Base-by-base conservation (phyloP, 2,888 invertebrate genomes). In the Chaetoderma sp. region DNA sequence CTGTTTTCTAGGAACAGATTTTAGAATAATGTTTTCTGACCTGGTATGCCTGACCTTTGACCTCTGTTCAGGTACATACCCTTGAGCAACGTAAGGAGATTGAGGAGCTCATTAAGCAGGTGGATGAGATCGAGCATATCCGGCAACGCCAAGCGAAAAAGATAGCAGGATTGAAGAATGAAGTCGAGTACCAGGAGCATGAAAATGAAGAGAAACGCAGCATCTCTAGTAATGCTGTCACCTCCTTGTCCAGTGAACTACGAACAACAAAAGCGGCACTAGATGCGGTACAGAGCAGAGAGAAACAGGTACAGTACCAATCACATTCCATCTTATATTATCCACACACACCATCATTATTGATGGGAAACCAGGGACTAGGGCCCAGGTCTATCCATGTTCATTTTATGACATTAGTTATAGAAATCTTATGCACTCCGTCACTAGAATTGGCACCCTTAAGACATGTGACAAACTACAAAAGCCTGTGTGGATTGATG, bases 231-330 rank as follows among this genome's bases (percentile, higher is more conserved):
- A 81, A 82, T 66, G 84, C 86, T 16, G 81, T 87, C 16, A 85
- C 86, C 39, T 81, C 83, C 0, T 75, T 87, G 39, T 81, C 82
- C 60, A 82, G 85, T 69, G 87, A 87, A 71, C 78, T 87, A 30
- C 69, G 83, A 54, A 84, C 84, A 39, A 83, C 84, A 13, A 87
- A 86, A 74, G 73, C 72, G 44, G 80, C 81, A 8, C 74, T 84
- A 30, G 77, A 79, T 3, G 80, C 83, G 27, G 72, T 80, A 28
- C 79, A 79, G 70, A 78, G 77, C 68, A 77, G 83, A 67, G 85
- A 87, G 60, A 82, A 83, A 73, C 81, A 83, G 81, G 86, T 86
- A 65, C 8, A 39, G 10, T 4, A 13, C 32, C 21, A 28, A 28
- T 8, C 21, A n/a, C n/a, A n/a, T n/a, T n/a, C n/a, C n/a, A n/a